Base-by-base conservation (phyloP, 2,113 vertebrate species). In the Centropus unirufus region DNA sequence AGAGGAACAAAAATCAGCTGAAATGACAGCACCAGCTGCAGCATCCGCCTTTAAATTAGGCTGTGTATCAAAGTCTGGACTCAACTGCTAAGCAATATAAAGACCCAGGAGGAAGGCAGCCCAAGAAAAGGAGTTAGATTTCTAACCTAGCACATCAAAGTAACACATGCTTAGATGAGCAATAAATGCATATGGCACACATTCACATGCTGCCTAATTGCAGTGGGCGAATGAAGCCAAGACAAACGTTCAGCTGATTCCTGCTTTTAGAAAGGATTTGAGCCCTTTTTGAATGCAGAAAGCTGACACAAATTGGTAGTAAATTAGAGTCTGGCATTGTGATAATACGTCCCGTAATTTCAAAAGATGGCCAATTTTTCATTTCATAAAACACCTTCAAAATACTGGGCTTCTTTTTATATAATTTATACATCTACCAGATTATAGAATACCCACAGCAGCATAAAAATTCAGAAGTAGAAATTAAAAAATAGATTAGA, bases 11-110 rank as follows among this genome's bases (percentile, higher is more conserved):
- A 98, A 98, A 98, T 98, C 98, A 98, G 98, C 97, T 98, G 98
- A 98, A 99, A 99, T 98, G 96, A 98, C 98, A 98, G 98, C 98
- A 98, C 98, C 98, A 99, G 99, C 99, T 99, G 99, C 98, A 98
- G 98, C 98, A 98, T 98, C 98, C 97, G 98, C 98, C 98, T 98
- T 97, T 97, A 98, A 98, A 98, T 98, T 98, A 98, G 98, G 98
- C 98, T 97, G 97, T 97, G 98, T 98, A 98, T 99, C 98, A 98
- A 99, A 98, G 98, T 98, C 98, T 98, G 98, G 96, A 98, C 98
- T 99, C 98, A 98, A 99, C 98, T 98, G 99, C 97, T 98, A 98
- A 98, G 97, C 98, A 97, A 98, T 92, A 98, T 99, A 98, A 99
- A 99, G 98, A 98, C 98, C 97, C 99, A 98, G 98, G 98, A 98